Evolutionary conservation across 2,113 vertebrate genomes (phyloP).

Genomic region (Heteronetta atricapilla): DNA sequence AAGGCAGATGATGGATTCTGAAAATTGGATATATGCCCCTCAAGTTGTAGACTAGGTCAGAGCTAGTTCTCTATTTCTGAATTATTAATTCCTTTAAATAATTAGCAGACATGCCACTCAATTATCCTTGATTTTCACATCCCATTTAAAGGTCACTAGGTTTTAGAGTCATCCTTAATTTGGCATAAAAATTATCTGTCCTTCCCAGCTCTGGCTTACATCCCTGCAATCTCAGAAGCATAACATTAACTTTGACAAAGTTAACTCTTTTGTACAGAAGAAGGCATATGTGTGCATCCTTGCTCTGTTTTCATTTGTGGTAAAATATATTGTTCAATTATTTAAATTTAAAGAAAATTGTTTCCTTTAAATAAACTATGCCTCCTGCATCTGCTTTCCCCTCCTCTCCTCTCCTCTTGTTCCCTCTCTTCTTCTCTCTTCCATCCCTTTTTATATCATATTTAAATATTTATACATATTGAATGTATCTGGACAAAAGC

Average conservation of each 20-base stretch:
- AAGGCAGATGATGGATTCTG: background rate
- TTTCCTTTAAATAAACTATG: background rate
- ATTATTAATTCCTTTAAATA: slow-evolving; percentile 66
- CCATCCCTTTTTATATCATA: background rate
- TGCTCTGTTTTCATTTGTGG: background rate
- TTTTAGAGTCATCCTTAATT: slow-evolving; percentile 67
- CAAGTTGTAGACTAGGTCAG: slow-evolving; percentile 15
- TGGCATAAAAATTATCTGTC: slow-evolving; percentile 55
- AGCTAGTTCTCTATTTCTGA: slow-evolving; percentile 22
- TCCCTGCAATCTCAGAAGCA: background rate
- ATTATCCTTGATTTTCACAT: slow-evolving; percentile 67
- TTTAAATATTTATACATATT: background rate
- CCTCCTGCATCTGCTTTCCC: background rate
- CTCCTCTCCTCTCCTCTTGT: too few relatives aligned
- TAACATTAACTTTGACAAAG: slow-evolving; percentile 11
- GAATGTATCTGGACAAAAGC: background rate
- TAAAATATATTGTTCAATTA: background rate
- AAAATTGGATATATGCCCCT: background rate
- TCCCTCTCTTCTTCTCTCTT: background rate
- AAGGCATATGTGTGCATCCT: background rate
- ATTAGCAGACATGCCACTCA: slow-evolving; percentile 71
- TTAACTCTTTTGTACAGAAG: slow-evolving; percentile 16
- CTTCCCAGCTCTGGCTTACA: background rate
- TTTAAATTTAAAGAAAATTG: background rate
- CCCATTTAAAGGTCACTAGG: slow-evolving; percentile 71